Conservation (phyloP, 1,140 invertebrate species). For the Aphelinus atriplicis region DNA sequence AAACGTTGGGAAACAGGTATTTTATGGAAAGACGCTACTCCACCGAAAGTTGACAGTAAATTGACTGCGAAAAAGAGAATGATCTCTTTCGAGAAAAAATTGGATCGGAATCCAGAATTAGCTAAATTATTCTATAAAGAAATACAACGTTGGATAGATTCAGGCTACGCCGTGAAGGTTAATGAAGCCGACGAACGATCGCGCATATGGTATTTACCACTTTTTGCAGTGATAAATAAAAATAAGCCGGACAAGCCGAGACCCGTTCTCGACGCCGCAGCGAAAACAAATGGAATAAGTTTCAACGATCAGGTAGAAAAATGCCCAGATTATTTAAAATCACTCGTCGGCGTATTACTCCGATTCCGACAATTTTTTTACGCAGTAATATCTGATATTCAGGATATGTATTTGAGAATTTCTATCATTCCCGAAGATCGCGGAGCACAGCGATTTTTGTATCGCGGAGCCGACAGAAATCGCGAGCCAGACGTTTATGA, state of each 20-base stretch:
- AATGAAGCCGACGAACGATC: too few species aligned
- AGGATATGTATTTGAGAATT: constrained; percentile 9
- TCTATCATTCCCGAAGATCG: not conserved
- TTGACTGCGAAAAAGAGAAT: too few species aligned
- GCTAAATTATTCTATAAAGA: too few species aligned
- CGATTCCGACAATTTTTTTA: not conserved
- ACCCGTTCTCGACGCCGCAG: constrained; percentile 48
- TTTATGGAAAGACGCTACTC: too few species aligned
- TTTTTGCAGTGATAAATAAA: constrained; percentile 46
- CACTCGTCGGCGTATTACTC: not conserved
- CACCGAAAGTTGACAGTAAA: too few species aligned
- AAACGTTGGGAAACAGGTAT: too few species aligned
- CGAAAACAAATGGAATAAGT: constrained; percentile 35
- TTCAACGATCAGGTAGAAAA: constrained; percentile 1
- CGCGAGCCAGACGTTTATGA: constrained; percentile 33
- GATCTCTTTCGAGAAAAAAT: too few species aligned
- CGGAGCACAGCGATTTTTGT: constrained; percentile 1
- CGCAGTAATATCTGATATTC: constrained; percentile 1
- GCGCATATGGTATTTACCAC: constrained; percentile 42
- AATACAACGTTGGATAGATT: too few species aligned
- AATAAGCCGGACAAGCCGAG: constrained; percentile 45
- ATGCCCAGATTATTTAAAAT: constrained; percentile 1
- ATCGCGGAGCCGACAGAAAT: not conserved
- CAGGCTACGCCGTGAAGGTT: too few species aligned
- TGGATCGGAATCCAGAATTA: too few species aligned